phyloP scores from a whole-genome alignment of 2,888 invertebrate genomes.

The Synanthedon andrenaeformis region DNA sequence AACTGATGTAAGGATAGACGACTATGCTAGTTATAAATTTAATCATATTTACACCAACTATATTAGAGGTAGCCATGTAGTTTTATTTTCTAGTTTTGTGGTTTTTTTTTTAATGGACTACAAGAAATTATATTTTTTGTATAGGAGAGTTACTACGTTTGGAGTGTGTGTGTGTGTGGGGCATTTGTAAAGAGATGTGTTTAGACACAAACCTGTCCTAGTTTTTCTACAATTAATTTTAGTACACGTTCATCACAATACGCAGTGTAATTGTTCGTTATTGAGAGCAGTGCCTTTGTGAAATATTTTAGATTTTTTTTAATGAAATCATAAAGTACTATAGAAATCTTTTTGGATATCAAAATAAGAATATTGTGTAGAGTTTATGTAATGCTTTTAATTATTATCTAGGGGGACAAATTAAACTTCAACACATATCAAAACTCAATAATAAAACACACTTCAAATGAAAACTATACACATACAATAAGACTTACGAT shows the following conservation, averaged over 20 bases:
- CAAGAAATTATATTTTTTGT: neutral
- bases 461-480: neutral
- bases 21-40: conserved; percentile 48
- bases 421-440: neutral
- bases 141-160: neutral
- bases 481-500: neutral
- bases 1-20: conserved; percentile 43
- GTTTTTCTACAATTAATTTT: neutral
- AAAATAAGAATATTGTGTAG: neutral
- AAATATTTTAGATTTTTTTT: neutral
- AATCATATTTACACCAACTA: conserved; percentile 58
- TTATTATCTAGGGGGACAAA: neutral
- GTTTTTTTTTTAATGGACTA: conserved; percentile 7
- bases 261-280: neutral
- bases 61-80: conserved; percentile 56
- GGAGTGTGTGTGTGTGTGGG: neutral
- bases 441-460: neutral
- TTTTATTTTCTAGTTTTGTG: conserved; percentile 38
- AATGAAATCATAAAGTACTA: neutral
- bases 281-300: neutral
- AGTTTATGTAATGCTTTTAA: neutral
- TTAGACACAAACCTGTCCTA: neutral
- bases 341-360: neutral
- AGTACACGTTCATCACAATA: neutral
- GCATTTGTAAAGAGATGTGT: neutral